A percentile compares a stretch with the other conserved stretches of the same genome.
Evolutionary conservation across 2,888 invertebrate genomes (phyloP).

Genomic region (Clostera curtula): DNA sequence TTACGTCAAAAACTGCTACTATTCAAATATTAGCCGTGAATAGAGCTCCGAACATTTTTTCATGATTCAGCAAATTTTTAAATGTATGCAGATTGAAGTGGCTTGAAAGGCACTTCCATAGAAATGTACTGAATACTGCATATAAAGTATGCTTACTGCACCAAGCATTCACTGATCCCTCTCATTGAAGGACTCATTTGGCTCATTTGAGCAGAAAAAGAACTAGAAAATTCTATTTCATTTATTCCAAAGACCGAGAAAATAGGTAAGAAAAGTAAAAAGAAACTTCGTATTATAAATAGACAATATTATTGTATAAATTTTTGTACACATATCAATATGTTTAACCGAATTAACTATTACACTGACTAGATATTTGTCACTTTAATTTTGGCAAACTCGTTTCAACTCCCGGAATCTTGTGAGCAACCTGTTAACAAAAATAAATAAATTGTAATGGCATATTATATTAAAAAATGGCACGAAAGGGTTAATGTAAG

Average conservation of each 20-base stretch:
- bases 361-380: constrained; percentile 61
- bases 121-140: too few relatives aligned
- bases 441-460: constrained; percentile 3
- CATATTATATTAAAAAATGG: too few relatives aligned
- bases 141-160: background rate
- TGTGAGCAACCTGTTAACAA: constrained; percentile 64
- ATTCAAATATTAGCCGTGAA: too few relatives aligned
- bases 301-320: constrained; percentile 72
- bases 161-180: background rate
- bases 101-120: too few relatives aligned
- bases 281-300: constrained; percentile 55
- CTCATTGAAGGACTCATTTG: too few relatives aligned
- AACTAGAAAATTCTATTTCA: constrained; percentile 2
- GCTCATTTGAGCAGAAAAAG: background rate
- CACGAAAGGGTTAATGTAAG: too few relatives aligned
- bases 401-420: constrained; percentile 67
- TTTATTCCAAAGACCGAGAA: constrained; percentile 20
- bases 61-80: too few relatives aligned
- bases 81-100: too few relatives aligned
- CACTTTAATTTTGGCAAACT: constrained; percentile 54
- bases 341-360: constrained; percentile 63
- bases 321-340: constrained; percentile 67
- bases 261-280: constrained; percentile 24
- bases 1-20: too few relatives aligned
- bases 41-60: too few relatives aligned